Conservation (phyloP, 2,888 invertebrate genomes). For the Andrena praecox region DNA sequence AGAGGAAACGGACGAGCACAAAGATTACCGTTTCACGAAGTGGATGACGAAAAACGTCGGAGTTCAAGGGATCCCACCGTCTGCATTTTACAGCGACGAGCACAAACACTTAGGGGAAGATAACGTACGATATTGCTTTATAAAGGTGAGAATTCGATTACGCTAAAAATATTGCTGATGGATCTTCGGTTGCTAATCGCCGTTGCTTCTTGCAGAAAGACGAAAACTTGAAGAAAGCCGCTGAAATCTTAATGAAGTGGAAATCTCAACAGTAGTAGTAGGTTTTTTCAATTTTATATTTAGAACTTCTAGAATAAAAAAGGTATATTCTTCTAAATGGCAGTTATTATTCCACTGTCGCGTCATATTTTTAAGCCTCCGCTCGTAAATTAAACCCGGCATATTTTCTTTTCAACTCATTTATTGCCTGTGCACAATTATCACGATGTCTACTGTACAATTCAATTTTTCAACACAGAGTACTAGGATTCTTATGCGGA, state of each 20-base stretch:
- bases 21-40: constrained; percentile 97
- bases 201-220: constrained; percentile 87
- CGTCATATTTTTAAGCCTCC: neutral
- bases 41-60: constrained; percentile 98
- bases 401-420: neutral
- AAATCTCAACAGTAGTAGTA: constrained; percentile 73
- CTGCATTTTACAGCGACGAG: constrained; percentile 94
- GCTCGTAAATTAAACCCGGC: neutral
- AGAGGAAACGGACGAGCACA: constrained; percentile 89
- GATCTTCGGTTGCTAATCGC: constrained; percentile 9
- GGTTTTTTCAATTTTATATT: neutral
- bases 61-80: constrained; percentile 96
- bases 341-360: neutral
- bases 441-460: constrained; percentile 1
- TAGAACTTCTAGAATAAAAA: neutral
- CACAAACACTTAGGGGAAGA: constrained; percentile 94
- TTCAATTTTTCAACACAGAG: neutral
- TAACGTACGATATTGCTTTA: constrained; percentile 96
- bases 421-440: neutral
- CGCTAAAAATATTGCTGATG: neutral
- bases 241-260: constrained; percentile 83
- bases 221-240: constrained; percentile 84
- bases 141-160: constrained; percentile 88
- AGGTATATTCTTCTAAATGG: neutral
- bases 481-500: constrained; percentile 39